Base-by-base conservation (phyloP, 2,797 vertebrate species). In the Coranthus polyacanthus region DNA sequence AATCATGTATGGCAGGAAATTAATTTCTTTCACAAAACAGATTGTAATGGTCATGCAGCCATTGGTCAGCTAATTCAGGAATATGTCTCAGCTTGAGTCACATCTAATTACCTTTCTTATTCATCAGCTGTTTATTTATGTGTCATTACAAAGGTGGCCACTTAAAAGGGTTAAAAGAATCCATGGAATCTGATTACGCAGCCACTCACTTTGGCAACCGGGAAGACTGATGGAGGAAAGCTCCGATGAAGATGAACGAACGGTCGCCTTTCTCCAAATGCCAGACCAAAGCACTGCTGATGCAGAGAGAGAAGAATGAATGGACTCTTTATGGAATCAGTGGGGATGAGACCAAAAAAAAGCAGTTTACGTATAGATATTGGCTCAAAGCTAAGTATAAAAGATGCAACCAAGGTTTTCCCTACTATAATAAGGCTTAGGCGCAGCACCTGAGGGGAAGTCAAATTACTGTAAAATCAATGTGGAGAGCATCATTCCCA, bases 1-100 rank as follows among this genome's bases (percentile, higher is more conserved):
- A 90, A 91, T 85, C 68, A 79, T 59, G 73, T 76, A 63, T 78
- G 87, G 76, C 86, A 84, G 76, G 74, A 85, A 87, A 86, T 89
- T 78, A 78, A 86, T 86, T 79, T 67, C 20, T 55, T 58, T 57
- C 44, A 47, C 64, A 78, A 72, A 72, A 58, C 59, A 73, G 69
- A 77, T 61, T 81, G 64, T 58, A 56, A 62, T 61, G 45, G 62
- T 57, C 43, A 59, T 32, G 66, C 42, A 74, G 64, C 42, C 17
- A 67, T 63, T 63, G 58, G 67, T 63, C 46, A 15, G 60, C 41
- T 76, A 52, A 84, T 79, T 76, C 47, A 63, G 52, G 78, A 71
- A 73, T 61, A 79, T 47, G 66, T 82, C 69, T 79, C 59, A 56
- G 54, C 64, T 59, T 5, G 34, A 85, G 82, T 92, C 85, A 38